Conservation (phyloP, 2,113 vertebrate genomes). For the Spea bombifrons region DNA sequence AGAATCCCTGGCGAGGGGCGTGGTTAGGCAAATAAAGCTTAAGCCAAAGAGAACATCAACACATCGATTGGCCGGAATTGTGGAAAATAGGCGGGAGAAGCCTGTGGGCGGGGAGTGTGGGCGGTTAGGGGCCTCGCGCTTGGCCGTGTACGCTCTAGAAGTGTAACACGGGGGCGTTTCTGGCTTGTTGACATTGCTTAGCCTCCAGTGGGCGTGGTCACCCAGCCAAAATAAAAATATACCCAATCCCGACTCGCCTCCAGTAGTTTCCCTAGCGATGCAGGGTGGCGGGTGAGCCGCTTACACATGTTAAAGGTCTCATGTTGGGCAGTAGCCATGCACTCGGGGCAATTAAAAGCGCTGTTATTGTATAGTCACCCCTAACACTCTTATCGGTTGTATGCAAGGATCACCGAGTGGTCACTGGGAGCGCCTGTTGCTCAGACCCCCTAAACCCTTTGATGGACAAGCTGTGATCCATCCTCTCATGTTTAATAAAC, state of each 20-base stretch:
- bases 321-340: too few species aligned
- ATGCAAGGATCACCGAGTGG: too few species aligned
- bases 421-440: too few species aligned
- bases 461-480: too few species aligned
- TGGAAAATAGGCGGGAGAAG: slow-evolving; percentile 1
- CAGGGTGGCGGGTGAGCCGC: neutral
- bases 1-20: slow-evolving; percentile 4
- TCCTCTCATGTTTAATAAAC: too few species aligned
- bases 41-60: neutral
- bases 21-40: neutral
- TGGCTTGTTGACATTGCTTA: neutral
- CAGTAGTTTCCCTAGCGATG: neutral
- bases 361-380: too few species aligned
- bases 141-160: neutral
- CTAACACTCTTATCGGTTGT: too few species aligned
- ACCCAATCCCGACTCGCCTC: neutral
- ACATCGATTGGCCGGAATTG: neutral
- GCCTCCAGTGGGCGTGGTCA: neutral
- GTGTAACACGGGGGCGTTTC: neutral
- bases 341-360: too few species aligned
- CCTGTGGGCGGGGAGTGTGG: neutral
- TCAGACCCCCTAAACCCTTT: too few species aligned
- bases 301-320: neutral
- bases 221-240: neutral
- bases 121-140: neutral